Conservation (phyloP, 2,888 invertebrate species). For the Pecten maximus region DNA sequence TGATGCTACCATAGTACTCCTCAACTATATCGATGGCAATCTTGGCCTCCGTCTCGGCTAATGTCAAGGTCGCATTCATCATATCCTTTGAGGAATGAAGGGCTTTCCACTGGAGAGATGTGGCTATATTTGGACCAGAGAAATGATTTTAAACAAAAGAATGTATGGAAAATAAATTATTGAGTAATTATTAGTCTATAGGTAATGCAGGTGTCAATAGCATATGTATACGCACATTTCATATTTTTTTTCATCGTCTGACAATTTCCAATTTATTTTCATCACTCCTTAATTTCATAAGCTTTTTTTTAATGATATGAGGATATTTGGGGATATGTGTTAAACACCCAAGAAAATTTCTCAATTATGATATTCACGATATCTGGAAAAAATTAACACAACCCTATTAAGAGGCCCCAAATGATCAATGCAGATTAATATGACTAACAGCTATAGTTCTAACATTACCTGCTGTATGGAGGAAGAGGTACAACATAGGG, state of each 20-base stretch:
- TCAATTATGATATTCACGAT: too few species aligned
- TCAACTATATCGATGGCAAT: conserved; percentile 69
- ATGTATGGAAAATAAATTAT: background rate
- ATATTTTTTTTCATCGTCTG: too few species aligned
- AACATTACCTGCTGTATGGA: conserved; percentile 74
- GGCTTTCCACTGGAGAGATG: conserved; percentile 76
- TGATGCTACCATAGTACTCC: conserved; percentile 73
- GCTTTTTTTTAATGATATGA: too few species aligned
- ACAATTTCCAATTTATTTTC: too few species aligned
- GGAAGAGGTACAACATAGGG: conserved; percentile 73
- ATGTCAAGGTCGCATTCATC: conserved; percentile 67
- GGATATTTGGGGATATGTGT: too few species aligned
- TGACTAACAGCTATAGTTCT: background rate
- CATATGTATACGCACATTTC: too few species aligned
- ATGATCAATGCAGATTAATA: too few species aligned
- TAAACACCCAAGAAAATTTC: too few species aligned
- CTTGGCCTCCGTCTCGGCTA: conserved; percentile 75
- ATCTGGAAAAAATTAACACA: too few species aligned
- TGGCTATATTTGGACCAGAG: conserved; percentile 62
- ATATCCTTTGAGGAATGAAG: conserved; percentile 69
- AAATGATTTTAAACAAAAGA: background rate
- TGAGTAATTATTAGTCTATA: too few species aligned
- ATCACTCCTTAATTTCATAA: too few species aligned
- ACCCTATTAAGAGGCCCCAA: too few species aligned
- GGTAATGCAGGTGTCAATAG: background rate